These are phyloP conservation scores for Paracanthobrama guichenoti DNA, from an alignment of 2,113 vertebrate genomes.

Conservation along the genomic window DNA sequence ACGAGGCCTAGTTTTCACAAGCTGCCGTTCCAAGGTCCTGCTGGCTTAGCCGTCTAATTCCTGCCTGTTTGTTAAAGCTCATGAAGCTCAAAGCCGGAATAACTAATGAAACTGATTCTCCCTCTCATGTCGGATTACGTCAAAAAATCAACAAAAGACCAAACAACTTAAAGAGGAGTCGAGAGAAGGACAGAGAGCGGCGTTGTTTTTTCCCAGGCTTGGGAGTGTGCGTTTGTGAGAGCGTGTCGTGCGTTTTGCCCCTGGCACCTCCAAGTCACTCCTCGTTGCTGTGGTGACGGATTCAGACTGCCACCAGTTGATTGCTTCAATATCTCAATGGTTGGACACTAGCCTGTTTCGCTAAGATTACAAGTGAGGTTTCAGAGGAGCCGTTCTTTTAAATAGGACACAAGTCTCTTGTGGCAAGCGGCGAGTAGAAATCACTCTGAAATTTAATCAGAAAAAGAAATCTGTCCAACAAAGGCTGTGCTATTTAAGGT, in stretches of 20 bases:
- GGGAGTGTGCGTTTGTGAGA: neutral
- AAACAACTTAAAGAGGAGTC: neutral
- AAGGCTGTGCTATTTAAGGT: slow-evolving; percentile 52
- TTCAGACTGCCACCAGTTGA: slow-evolving; percentile 37
- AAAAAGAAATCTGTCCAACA: slow-evolving; percentile 48
- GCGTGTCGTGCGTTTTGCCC: neutral
- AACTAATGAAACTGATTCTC: slow-evolving; percentile 48
- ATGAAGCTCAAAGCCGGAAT: slow-evolving; percentile 47
- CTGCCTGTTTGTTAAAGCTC: slow-evolving; percentile 46
- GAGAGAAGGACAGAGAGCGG: neutral
- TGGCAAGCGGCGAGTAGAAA: slow-evolving; percentile 39
- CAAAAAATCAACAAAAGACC: slow-evolving; percentile 43
- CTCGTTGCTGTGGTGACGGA: slow-evolving; percentile 16
- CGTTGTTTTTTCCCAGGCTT: slow-evolving; percentile 46
- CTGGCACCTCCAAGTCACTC: neutral
- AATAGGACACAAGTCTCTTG: slow-evolving; percentile 55
- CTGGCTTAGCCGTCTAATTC: slow-evolving; percentile 55
- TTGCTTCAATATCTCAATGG: slow-evolving; percentile 35
- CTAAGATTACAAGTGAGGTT: slow-evolving; percentile 50
- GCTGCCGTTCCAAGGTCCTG: slow-evolving; percentile 50
- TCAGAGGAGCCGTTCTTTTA: slow-evolving; percentile 46
- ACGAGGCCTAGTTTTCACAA: slow-evolving; percentile 42
- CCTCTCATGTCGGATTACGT: slow-evolving; percentile 46
- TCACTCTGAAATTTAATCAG: slow-evolving; percentile 60
- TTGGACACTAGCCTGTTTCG: slow-evolving; percentile 36